Evolutionary conservation across 2,888 invertebrate species (phyloP), one percentile per base, ranked within the genome.

Genomic region (Chalcis sispes): DNA sequence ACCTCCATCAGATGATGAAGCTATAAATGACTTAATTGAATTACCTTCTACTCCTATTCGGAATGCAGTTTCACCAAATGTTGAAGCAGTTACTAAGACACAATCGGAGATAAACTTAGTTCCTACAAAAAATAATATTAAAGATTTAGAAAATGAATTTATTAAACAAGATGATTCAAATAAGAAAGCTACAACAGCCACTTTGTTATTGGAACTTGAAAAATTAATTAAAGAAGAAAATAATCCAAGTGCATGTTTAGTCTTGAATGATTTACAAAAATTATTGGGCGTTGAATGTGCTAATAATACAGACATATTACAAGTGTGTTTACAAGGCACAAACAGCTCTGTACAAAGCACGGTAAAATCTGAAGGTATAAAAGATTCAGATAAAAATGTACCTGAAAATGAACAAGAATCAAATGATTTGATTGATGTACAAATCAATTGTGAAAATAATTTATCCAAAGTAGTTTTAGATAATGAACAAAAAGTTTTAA

Each of bases 181-280:
- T 23, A 85, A 85, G 46, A 85, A 83, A 73, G 72, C 80, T n/a
- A 72, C 73, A 10, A 83, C 85, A 23, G 77, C 83, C 1, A 81
- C 82, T n/a, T 79, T 87, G 20, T 71, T 88, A 15, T 67, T 83
- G 61, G 85, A 88, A 66, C 80, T 88, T 1, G 84, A 86, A 61
- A 87, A 85, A 74, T 67, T 88, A 40, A 81, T 88, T 15, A 82
- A 83, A 77, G 77, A 82, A 18, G 84, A 87, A 62, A 80, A 82
- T 64, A 88, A 87, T 79, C 76, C 82, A 0, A 80, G 86, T 56
- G 86, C 85, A 3, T 80, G 79, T 50, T 82, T 84, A 72, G 79
- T 88, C 36, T 73, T 88, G 36, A 79, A 83, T 66, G 84, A 86
- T 80, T 81, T 88, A 61, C 86, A 87, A 54, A 84, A 82, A 71